Percentiles rank a stretch among this genome's conserved stretches.
Evolutionary conservation across 2,888 invertebrate genomes (phyloP).

Genomic region (Nemoura dubitans): DNA sequence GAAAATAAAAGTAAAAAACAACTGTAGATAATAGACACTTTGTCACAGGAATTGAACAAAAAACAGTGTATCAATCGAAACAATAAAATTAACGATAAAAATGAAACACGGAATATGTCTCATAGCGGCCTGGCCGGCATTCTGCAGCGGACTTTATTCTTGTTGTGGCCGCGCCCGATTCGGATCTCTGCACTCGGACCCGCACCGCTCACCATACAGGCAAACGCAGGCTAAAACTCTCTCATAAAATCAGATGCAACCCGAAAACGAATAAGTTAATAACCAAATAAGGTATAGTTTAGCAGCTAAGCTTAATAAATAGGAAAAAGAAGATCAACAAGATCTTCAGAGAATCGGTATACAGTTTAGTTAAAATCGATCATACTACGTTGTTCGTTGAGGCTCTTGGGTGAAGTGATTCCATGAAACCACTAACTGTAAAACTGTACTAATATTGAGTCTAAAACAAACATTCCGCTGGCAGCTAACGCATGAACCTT

Average conservation of each 20-base stretch:
- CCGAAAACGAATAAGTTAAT: not conserved
- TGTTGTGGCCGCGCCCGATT: not conserved
- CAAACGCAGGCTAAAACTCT: not conserved
- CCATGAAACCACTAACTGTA: not conserved
- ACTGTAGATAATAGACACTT: conserved; percentile 26
- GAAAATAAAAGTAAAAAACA: conserved; percentile 17
- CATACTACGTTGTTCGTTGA: not conserved
- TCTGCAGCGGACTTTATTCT: no score
- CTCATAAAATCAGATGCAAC: conserved; percentile 22
- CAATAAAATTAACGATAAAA: not conserved
- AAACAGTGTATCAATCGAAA: not conserved
- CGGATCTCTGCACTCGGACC: no score
- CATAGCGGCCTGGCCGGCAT: no score
- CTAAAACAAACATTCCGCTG: not conserved
- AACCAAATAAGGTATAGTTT: conserved; percentile 10
- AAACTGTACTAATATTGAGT: not conserved
- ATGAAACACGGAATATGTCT: conserved; percentile 22
- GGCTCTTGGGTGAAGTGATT: not conserved
- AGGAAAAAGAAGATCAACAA: conserved; percentile 22
- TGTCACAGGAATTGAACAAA: conserved; percentile 22
- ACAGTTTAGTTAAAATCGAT: not conserved
- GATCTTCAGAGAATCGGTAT: conserved; percentile 26
- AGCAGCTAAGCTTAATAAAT: not conserved
- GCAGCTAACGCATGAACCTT: not conserved
- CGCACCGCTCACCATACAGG: not conserved